These are phyloP conservation scores for Podocnemis expansa DNA, from an alignment of 2,113 vertebrate genomes.

Conservation along the genomic window DNA sequence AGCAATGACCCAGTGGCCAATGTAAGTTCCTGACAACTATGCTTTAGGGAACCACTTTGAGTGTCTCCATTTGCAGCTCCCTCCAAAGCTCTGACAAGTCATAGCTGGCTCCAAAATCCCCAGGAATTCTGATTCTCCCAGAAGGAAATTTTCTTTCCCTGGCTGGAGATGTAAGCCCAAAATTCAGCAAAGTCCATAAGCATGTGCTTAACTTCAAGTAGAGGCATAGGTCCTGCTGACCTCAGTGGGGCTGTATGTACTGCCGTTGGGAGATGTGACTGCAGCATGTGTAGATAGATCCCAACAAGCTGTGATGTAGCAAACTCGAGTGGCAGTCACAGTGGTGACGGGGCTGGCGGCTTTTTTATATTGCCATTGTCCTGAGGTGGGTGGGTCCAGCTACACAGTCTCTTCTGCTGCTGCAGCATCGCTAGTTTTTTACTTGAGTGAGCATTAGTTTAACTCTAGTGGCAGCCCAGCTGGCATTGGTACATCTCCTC, in stretches of 20 bases:
- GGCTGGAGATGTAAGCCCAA: background rate
- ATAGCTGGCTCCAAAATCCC: no score
- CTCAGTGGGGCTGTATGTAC: background rate
- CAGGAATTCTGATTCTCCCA: background rate
- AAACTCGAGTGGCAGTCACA: background rate
- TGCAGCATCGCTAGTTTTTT: background rate
- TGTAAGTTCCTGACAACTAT: conserved; percentile 71
- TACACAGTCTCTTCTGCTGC: no score
- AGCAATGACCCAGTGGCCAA: conserved; percentile 94
- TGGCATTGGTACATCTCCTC: background rate
- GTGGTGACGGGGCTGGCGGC: background rate
- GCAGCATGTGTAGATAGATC: background rate
- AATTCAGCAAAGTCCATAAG: background rate
- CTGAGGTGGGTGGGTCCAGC: background rate
- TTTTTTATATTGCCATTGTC: background rate
- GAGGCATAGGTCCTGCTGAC: background rate
- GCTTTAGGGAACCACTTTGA: background rate
- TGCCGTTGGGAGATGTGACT: background rate
- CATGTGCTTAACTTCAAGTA: no score
- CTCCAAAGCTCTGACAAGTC: background rate
- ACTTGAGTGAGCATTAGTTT: background rate
- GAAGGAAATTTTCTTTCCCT: background rate
- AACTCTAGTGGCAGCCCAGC: background rate
- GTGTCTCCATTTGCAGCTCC: background rate
- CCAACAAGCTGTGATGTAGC: background rate